phyloP scores from a whole-genome alignment of 1,140 invertebrate genomes.

The Drosophila bipectinata region DNA sequence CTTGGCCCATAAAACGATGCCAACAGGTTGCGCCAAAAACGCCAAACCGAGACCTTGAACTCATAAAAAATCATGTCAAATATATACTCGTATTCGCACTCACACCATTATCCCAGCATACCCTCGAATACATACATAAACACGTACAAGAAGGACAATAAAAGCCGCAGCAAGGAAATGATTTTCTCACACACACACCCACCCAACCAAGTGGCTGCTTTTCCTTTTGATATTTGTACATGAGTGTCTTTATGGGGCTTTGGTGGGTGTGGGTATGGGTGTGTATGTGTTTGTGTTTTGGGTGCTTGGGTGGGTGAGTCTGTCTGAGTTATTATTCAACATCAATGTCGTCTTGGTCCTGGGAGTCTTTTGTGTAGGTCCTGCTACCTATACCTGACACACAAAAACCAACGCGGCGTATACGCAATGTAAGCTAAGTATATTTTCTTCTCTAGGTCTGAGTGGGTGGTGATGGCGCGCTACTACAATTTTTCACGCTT shows the following conservation, averaged over 20 bases:
- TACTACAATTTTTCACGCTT: conserved; percentile 21
- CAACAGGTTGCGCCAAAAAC: conserved; percentile 70
- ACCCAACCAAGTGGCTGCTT: conserved; percentile 22
- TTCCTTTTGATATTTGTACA: conserved; percentile 7
- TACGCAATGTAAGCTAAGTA: conserved; percentile 63
- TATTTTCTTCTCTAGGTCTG: conserved; percentile 51
- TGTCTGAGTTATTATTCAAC: conserved; percentile 75
- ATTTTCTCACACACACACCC: conserved; percentile 62
- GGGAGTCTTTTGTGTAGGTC: conserved; percentile 22
- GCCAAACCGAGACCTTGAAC: conserved; percentile 77
- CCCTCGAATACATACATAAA: conserved; percentile 14
- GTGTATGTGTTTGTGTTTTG: not conserved
- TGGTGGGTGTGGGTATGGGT: not conserved
- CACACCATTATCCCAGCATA: not conserved
- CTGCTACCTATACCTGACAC: conserved; percentile 38
- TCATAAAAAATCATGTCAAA: conserved; percentile 80
- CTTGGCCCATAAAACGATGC: conserved; percentile 39
- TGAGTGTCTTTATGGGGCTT: not conserved
- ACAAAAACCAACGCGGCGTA: conserved; percentile 49
- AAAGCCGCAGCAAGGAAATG: conserved; percentile 73
- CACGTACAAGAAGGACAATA: conserved; percentile 61
- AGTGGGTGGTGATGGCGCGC: not conserved
- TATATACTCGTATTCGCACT: conserved; percentile 35
- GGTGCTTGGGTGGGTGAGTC: not conserved
- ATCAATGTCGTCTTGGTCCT: conserved; percentile 70